These are phyloP conservation scores for Holacanthella duospinosa DNA, from an alignment of 2,888 invertebrate genomes.

Conservation along the genomic window DNA sequence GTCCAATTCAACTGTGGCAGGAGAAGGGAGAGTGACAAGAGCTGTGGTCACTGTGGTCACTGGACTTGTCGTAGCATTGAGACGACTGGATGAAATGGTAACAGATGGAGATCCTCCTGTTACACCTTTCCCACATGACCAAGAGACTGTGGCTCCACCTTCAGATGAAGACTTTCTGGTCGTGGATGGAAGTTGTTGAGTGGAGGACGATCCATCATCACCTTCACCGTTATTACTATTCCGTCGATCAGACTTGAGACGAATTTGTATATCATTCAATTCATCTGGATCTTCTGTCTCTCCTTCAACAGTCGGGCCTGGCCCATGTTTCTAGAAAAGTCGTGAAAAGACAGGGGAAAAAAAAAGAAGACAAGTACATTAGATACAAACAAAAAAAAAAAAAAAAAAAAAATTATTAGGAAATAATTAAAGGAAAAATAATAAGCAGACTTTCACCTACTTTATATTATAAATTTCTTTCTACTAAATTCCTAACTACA, in stretches of 20 bases:
- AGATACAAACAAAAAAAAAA: slow-evolving; percentile 9
- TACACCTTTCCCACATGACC: slow-evolving; percentile 2
- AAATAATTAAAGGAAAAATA: background rate
- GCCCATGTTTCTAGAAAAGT: slow-evolving; percentile 35
- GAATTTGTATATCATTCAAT: slow-evolving; percentile 44
- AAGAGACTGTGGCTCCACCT: background rate
- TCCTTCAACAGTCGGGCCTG: slow-evolving; percentile 35
- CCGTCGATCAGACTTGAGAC: slow-evolving; percentile 39
- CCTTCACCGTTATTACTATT: slow-evolving; percentile 11
- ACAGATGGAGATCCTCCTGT: background rate
- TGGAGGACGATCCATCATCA: slow-evolving; percentile 22
- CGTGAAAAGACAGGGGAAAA: slow-evolving; percentile 11
- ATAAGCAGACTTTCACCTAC: too few species aligned
- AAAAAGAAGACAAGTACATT: background rate
- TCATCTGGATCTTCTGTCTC: slow-evolving; percentile 41
- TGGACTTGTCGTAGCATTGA: slow-evolving; percentile 33
- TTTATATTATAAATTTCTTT: too few species aligned
- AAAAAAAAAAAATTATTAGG: background rate
- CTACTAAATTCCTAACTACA: too few species aligned
- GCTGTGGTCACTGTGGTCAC: slow-evolving; percentile 37
- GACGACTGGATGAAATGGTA: slow-evolving; percentile 21
- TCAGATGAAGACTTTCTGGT: slow-evolving; percentile 16
- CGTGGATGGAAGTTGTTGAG: slow-evolving; percentile 20
- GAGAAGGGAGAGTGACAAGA: slow-evolving; percentile 36
- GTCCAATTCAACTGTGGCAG: slow-evolving; percentile 36